Evolutionary conservation across 1,140 invertebrate genomes (phyloP), one percentile per base, ranked within the genome.

Genomic region (Drosophila sulfurigaster): DNA sequence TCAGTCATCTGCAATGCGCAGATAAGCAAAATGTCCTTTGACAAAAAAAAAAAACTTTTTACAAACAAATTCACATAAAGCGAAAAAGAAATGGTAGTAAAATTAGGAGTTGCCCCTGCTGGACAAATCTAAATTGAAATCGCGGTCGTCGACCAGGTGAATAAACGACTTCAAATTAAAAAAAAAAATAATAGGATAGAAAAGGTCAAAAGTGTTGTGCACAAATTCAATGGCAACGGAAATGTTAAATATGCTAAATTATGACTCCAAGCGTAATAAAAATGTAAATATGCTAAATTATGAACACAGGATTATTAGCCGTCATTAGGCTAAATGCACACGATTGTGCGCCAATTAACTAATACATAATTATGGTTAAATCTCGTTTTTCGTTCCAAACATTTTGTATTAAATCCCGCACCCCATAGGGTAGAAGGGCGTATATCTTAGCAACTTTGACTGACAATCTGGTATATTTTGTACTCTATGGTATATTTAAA

Each of bases 61-160:
- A 15, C 45, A 51, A 5, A 30, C 30, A 38, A 38, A 3, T 38
- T 8, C 35, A 10, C 6, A 30, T 28, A 52, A 30, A 52, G 8
- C 8, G 16, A 49, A 28, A 5, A 6, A 15, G 20, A 38, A 38
- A 20, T 49, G 25, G n/a, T 10, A 49, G 25, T 41, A 15, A 45
- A 52, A 35, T 60, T 45, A 16, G 52, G 38, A 38, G 6, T 28
- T 10, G 30, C 1, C 51, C n/a, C 10, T 52, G 13, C 5, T 7
- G 6, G 52, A 68, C 57, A 62, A 74, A 62, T 68, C 57, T 69
- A 41, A 74, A 74, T 60, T 56, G 57, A 69, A 62, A 74, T 46
- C 57, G 20, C 41, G 28, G 28, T 38, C 43, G 30, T 38, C 30
- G 52, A 20, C 20, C 35, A 51, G 56, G 57, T 49, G 48, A 60